Evolutionary conservation across 2,113 vertebrate genomes (phyloP).

Genomic region (Trichechus manatus): DNA sequence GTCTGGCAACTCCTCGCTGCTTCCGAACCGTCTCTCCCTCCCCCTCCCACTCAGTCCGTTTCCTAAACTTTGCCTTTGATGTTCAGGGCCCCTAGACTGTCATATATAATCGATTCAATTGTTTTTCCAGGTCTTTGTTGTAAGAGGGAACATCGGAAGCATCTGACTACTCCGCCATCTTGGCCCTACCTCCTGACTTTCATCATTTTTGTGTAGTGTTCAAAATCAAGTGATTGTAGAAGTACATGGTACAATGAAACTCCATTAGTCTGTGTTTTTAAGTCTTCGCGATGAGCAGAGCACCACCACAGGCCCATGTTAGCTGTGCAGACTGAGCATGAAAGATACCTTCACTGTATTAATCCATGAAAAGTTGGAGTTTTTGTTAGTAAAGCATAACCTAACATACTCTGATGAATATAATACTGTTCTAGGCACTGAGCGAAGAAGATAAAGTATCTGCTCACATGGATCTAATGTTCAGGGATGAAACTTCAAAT

Average conservation of each 20-base stretch:
- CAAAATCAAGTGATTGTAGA: background rate
- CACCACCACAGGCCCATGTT: background rate
- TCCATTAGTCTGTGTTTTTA: background rate
- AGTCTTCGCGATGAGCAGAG: background rate
- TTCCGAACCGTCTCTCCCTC: too few species aligned
- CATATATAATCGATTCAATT: too few species aligned
- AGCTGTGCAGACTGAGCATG: background rate
- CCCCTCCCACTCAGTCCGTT: too few species aligned
- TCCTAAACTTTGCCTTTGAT: too few species aligned
- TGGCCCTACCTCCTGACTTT: too few species aligned
- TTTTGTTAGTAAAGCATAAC: background rate
- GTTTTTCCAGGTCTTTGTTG: too few species aligned
- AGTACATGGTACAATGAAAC: background rate
- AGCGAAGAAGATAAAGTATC: background rate
- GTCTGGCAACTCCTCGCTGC: too few species aligned
- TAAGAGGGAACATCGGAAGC: too few species aligned
- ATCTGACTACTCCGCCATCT: too few species aligned
- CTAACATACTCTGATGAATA: background rate
- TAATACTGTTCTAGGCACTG: background rate
- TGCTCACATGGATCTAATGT: background rate
- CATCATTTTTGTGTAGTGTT: background rate
- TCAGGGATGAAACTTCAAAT: background rate
- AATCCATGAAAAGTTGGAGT: background rate
- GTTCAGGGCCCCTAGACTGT: too few species aligned
- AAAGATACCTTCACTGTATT: background rate